A percentile compares a stretch with the other conserved stretches of the same genome.
Conservation (phyloP, 2,113 vertebrate species). For the Cavia porcellus region DNA sequence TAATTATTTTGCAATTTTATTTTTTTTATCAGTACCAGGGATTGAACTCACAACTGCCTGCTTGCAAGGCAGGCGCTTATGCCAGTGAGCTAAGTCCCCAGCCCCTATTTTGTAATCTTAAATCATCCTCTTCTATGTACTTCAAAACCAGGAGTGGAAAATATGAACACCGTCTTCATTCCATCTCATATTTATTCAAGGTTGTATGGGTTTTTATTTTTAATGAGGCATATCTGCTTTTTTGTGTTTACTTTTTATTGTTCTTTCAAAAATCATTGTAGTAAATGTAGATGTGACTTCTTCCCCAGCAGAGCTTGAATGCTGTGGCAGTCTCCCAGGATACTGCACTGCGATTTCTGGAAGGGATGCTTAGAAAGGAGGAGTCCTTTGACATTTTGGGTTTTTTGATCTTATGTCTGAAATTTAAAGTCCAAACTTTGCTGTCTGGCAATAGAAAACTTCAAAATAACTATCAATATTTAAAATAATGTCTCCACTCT, state of each 20-base stretch:
- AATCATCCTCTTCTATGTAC: neutral
- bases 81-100: no score
- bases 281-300: neutral
- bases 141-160: neutral
- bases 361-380: neutral
- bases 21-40: no score
- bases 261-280: neutral
- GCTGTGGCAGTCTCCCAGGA: no score
- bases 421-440: constrained; percentile 35
- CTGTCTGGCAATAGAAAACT: neutral
- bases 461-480: constrained; percentile 4
- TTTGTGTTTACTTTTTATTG: neutral
- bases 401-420: neutral
- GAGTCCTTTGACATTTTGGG: neutral
- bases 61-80: no score
- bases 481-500: neutral
- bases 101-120: neutral
- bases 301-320: neutral
- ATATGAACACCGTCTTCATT: neutral
- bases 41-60: no score
- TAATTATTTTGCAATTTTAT: no score
- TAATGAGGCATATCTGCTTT: neutral
- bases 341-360: neutral
- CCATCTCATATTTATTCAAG: neutral
- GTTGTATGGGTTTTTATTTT: neutral